Evolutionary conservation across 30 jellyfish, hydroid and myxozoan genomes (phyloP).

Genomic region (Cassiopea xamachana): DNA sequence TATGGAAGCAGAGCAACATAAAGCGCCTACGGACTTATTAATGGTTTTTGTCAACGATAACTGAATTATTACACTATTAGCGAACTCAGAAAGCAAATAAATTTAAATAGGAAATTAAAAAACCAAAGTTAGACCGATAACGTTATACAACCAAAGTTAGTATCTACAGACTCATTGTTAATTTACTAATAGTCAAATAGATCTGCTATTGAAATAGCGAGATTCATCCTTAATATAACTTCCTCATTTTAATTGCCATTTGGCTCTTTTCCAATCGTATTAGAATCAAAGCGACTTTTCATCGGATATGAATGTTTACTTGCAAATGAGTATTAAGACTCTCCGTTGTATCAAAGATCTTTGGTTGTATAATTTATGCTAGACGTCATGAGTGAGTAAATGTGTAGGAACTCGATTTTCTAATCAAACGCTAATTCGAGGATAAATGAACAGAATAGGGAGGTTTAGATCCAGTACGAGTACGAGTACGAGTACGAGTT

Average conservation of each 20-base stretch:
- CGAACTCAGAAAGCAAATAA: not conserved
- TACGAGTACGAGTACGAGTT: too few relatives aligned
- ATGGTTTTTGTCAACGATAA: not conserved
- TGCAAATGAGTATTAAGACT: too few relatives aligned
- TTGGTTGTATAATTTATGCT: too few relatives aligned
- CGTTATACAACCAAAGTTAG: not conserved
- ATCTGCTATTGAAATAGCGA: not conserved
- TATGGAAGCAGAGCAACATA: not conserved
- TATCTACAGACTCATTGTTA: not conserved
- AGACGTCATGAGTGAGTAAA: too few relatives aligned
- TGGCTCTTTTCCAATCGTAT: not conserved
- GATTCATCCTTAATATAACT: not conserved
- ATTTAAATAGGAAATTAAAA: slow-evolving; percentile 8
- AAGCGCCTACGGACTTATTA: slow-evolving; percentile 10
- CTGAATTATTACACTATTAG: not conserved
- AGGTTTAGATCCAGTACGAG: too few relatives aligned
- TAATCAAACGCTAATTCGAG: too few relatives aligned
- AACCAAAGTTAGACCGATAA: not conserved
- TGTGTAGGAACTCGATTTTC: too few relatives aligned
- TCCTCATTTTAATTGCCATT: not conserved
- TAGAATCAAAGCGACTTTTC: too few relatives aligned
- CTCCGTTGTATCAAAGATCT: too few relatives aligned
- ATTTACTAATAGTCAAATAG: not conserved
- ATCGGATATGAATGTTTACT: too few relatives aligned
- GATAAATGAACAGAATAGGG: too few relatives aligned